Base-by-base conservation (phyloP, 2,888 invertebrate genomes). In the Boloria selene region DNA sequence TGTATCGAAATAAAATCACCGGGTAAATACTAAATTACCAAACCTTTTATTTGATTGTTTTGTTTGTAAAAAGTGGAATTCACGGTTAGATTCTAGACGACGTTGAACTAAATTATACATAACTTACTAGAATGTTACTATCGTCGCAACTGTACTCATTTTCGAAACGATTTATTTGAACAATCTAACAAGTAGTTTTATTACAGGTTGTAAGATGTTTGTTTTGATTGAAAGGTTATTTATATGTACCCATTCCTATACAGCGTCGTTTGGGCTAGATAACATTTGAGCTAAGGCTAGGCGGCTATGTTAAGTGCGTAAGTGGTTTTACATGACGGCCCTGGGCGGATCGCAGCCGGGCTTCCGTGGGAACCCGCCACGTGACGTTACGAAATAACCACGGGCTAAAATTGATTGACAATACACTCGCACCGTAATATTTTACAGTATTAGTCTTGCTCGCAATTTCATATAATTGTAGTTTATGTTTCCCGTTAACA, bases 241-340 rank as follows among this genome's bases (percentile, higher is more conserved):
- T 88, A 88, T 88, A 87, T 85, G 88, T 86, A 83, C 86, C 86
- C 85, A 89, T 88, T 90, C 88, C 85, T 87, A 87, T 84, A 83
- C 79, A 80, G 81, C 56, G 86, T 85, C 84, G 88, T 90, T 88
- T 89, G 85, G 86, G 89, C 87, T 90, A 90, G 88, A 88, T 90
- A 90, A 88, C 81, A 87, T 88, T 89, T 86, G 82, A 90, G 88
- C 86, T 88, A 89, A 90, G 84, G 80, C 84, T 88, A 84, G 83
- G 82, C 87, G 85, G 83, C 84, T 75, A 86, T 84, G 89, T 87
- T 91, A 90, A 91, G 89, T 86, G 87, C 86, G 85, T 92, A 92
- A 92, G 90, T 90, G 91, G 90, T 79, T 76, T 82, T 83, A 87
- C 92, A 90, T 92, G 91, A 91, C 87, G 81, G 91, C 92, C 90